Evolutionary conservation across 1,140 invertebrate genomes (phyloP).

Genomic region (Drosophila neocordata): DNA sequence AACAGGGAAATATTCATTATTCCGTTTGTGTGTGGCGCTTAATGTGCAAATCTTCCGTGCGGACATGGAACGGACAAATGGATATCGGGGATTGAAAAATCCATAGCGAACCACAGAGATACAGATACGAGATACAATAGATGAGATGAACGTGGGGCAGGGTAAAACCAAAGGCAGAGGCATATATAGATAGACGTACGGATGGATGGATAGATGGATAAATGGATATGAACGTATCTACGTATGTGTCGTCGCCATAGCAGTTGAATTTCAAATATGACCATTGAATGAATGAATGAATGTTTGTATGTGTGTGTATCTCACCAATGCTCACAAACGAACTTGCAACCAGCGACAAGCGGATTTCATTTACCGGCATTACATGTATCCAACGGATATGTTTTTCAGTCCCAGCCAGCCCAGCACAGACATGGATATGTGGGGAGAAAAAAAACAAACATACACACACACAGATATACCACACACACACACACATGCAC

Average conservation of each 20-base stretch:
- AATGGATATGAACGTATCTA: conserved; percentile 31
- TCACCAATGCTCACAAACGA: conserved; percentile 12
- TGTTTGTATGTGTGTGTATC: conserved; percentile 25
- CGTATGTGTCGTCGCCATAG: conserved; percentile 69
- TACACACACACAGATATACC: conserved; percentile 34
- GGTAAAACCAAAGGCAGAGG: conserved; percentile 35
- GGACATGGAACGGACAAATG: conserved; percentile 75
- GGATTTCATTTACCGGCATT: conserved; percentile 81
- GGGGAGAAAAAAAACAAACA: conserved; percentile 36
- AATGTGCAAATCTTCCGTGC: conserved; percentile 79
- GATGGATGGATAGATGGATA: conserved; percentile 27
- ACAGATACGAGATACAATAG: conserved; percentile 35
- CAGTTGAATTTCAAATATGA: conserved; percentile 74
- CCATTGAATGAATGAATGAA: conserved; percentile 70
- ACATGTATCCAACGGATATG: conserved; percentile 80
- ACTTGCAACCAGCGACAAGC: conserved; percentile 61
- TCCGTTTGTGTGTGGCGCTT: conserved; percentile 75
- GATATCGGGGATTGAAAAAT: conserved; percentile 82
- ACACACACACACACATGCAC: conserved; percentile 31
- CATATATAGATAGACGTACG: conserved; percentile 31
- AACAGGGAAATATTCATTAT: conserved; percentile 74
- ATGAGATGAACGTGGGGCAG: conserved; percentile 42
- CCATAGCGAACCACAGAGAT: conserved; percentile 79
- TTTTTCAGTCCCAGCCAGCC: conserved; percentile 68
- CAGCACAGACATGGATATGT: conserved; percentile 72